Evolutionary conservation across 2,113 vertebrate species (phyloP), one percentile per base, ranked within the genome.

Genomic region (Eptesicus fuscus): DNA sequence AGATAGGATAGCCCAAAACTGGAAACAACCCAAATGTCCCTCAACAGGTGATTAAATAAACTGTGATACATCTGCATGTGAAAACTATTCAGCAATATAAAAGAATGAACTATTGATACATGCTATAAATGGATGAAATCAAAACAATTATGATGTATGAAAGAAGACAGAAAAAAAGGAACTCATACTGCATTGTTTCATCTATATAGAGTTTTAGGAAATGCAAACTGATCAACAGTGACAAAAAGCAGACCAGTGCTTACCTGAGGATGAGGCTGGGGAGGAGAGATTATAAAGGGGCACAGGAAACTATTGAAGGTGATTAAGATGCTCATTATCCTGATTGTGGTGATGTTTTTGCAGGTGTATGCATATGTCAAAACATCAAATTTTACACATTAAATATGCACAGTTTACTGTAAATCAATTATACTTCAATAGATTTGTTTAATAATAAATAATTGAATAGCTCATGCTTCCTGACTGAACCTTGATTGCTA

Each of bases 381-480:
- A 91, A 94, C 51, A 79, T 85, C 82, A 44, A 42, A 73, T 80
- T 53, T 80, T 53, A 86, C 12, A 63, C 3, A 42, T 53, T 73
- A 86, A 85, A 94, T 78, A 73, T 53, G 53, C 65, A 79, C 28
- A 44, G 17, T 86, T 85, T 85, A 30, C 63, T 73, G 9, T 80
- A 51, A 94, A 73, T 86, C 65, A 79, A 86, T 84, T 90, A 59
- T 53, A 91, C 30, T 53, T 65, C 53, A 85, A 37, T 86, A 93
- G 74, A 56, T 65, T 18, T 89, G 67, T 69, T 90, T 90, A 84
- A 42, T 76, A 69, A 78, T 93, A 93, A 93, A 70, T 93, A 71
- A 59, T 4, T 86, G 32, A 30, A 80, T 73, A 37, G 35, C 18
- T 85, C 79, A 32, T 86, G 44, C 67, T 80, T 91, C 30, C 17